These are phyloP conservation scores for Bellardia pandia DNA, from an alignment of 2,888 invertebrate species.

Conservation along the genomic window DNA sequence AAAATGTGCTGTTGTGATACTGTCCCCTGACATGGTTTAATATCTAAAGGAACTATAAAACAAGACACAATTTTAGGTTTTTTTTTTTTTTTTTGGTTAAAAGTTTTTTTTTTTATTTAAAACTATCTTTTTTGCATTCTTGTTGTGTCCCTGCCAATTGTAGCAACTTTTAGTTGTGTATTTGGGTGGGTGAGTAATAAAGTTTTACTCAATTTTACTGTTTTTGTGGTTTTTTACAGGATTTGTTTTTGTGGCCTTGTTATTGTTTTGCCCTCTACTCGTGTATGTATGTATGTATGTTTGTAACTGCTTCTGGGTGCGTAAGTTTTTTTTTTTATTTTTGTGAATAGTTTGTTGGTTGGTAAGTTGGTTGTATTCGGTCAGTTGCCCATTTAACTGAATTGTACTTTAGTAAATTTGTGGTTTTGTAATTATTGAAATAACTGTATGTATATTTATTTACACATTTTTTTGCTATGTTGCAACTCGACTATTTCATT, in stretches of 20 bases:
- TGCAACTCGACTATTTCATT: slow-evolving; percentile 19
- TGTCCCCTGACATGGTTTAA: slow-evolving; percentile 79
- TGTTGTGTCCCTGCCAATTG: slow-evolving; percentile 38
- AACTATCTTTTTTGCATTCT: slow-evolving; percentile 34
- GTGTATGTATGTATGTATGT: slow-evolving; percentile 13
- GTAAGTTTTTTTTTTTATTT: slow-evolving; percentile 37
- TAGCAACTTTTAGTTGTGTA: slow-evolving; percentile 23
- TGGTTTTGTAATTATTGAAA: slow-evolving; percentile 83
- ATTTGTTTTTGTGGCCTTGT: slow-evolving; percentile 72
- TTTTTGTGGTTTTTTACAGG: slow-evolving; percentile 67
- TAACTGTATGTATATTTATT: slow-evolving; percentile 76
- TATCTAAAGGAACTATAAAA: slow-evolving; percentile 75
- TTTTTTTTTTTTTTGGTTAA: slow-evolving; percentile 46
- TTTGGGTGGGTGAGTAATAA: slow-evolving; percentile 39
- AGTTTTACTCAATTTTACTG: slow-evolving; percentile 70
- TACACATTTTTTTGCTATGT: slow-evolving; percentile 30
- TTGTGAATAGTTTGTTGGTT: slow-evolving; percentile 60
- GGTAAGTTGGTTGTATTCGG: slow-evolving; percentile 55
- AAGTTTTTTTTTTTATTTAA: slow-evolving; percentile 41
- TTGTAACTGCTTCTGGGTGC: slow-evolving; percentile 18
- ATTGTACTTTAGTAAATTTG: slow-evolving; percentile 81
- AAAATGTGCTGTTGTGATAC: slow-evolving; percentile 65
- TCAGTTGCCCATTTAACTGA: slow-evolving; percentile 66
- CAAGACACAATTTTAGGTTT: slow-evolving; percentile 68
- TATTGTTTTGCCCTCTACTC: slow-evolving; percentile 48